A percentile compares a stretch with the other conserved stretches of the same genome.
These are phyloP conservation scores for Peribatodes rhomboidaria DNA, from an alignment of 2,888 invertebrate genomes.

Conservation along the genomic window DNA sequence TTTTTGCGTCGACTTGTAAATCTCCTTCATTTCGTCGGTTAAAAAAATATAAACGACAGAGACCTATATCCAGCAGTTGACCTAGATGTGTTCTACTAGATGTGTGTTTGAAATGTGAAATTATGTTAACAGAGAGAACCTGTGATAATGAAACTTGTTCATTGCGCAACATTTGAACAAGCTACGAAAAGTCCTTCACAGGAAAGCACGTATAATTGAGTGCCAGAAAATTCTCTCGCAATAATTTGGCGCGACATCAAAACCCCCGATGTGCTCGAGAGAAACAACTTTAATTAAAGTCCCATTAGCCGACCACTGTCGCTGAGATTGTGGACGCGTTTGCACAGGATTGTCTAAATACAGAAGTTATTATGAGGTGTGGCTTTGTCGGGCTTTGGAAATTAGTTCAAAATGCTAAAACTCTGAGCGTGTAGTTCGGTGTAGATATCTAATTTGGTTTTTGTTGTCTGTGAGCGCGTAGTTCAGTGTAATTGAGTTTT, in stretches of 20 bases:
- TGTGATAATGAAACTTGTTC: neutral
- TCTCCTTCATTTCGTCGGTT: no score
- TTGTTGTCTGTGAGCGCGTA: neutral
- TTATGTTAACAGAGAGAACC: no score
- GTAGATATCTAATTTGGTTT: slow-evolving; percentile 5
- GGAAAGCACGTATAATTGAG: slow-evolving; percentile 9
- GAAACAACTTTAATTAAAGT: slow-evolving; percentile 61
- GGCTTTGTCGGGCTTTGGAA: slow-evolving; percentile 11
- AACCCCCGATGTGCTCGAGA: slow-evolving; percentile 22
- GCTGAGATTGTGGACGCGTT: slow-evolving; percentile 42
- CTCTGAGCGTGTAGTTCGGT: neutral
- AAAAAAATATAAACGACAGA: no score
- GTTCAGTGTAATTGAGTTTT: no score
- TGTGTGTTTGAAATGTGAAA: no score
- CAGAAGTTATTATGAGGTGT: slow-evolving; percentile 36
- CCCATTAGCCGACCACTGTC: slow-evolving; percentile 45
- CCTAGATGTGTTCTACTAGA: no score
- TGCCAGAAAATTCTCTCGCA: slow-evolving; percentile 13
- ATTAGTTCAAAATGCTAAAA: neutral
- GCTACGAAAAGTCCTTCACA: neutral
- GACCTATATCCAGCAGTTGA: no score
- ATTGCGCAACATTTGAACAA: neutral
- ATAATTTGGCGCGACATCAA: slow-evolving; percentile 34
- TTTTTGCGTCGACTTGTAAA: no score
- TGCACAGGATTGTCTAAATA: slow-evolving; percentile 38